A percentile compares a stretch with the other conserved stretches of the same genome.
phyloP scores from a whole-genome alignment of 2,797 vertebrate genomes.

The Bufotes viridis region DNA sequence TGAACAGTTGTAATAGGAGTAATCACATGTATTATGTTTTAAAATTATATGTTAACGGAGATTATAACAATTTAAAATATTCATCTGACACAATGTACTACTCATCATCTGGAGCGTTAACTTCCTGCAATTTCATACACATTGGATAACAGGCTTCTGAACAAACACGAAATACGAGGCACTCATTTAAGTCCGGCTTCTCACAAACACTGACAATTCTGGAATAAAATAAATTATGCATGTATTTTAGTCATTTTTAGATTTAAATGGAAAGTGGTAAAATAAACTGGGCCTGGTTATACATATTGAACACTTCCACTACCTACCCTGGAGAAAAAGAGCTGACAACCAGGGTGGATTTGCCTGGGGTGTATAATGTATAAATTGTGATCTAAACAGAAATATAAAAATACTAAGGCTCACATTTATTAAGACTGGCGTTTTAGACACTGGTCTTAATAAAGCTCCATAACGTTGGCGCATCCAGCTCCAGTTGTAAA shows the following conservation, averaged over 20 bases:
- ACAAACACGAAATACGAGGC: conserved; percentile 13
- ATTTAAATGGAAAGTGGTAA: too few species aligned
- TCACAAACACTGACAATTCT: neutral
- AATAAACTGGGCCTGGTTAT: too few species aligned
- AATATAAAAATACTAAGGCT: too few species aligned
- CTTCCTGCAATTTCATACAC: neutral
- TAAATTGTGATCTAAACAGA: too few species aligned
- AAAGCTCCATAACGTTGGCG: too few species aligned
- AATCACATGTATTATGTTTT: conserved; percentile 28
- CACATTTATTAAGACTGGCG: too few species aligned
- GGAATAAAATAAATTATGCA: neutral
- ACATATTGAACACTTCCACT: too few species aligned
- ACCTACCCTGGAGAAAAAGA: too few species aligned
- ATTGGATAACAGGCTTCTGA: conserved; percentile 19
- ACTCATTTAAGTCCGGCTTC: neutral
- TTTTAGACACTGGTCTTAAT: too few species aligned
- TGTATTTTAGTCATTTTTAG: neutral
- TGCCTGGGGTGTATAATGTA: too few species aligned
- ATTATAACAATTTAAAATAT: conserved; percentile 40
- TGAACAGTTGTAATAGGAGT: conserved; percentile 52
- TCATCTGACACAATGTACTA: conserved; percentile 45
- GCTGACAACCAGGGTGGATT: too few species aligned
- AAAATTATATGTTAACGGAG: conserved; percentile 34
- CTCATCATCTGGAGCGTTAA: neutral
- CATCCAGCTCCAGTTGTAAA: too few species aligned